phyloP scores from a whole-genome alignment of 2,113 vertebrate species.

The human region GRCh38 chr3:35633001-35633500 shows the following conservation, averaged over 20 bases:
- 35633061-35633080: neutral
- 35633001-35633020: neutral
- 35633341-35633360: neutral
- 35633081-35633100: neutral
- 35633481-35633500: neutral
- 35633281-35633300: neutral
- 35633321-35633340: neutral
- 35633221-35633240: neutral
- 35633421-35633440: neutral
- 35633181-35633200: neutral
- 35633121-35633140: neutral
- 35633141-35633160: neutral
- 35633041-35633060: neutral
- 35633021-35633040: neutral
- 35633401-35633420: neutral
- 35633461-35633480: neutral
- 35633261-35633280: fast-evolving
- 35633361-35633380: neutral
- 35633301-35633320: neutral
- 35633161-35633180: neutral
- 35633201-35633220: neutral
- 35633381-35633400: neutral
- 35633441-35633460: neutral
- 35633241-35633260: neutral
- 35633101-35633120: neutral